These are phyloP conservation scores for Cheilosia grossa DNA, from an alignment of 2,888 invertebrate genomes.

Conservation along the genomic window DNA sequence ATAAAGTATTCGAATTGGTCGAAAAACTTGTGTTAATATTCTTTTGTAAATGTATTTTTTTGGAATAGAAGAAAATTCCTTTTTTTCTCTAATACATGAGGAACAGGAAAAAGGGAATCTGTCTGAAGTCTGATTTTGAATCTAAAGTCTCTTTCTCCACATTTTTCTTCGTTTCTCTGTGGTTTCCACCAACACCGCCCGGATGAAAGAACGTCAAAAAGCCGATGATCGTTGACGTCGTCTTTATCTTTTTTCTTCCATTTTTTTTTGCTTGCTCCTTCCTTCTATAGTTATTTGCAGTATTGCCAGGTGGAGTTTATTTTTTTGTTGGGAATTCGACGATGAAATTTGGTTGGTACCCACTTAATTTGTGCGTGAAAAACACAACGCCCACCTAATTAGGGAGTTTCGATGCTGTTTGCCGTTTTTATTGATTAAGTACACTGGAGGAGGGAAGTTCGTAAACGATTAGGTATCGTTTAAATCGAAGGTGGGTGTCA, in stretches of 20 bases:
- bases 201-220: slow-evolving; percentile 74
- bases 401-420: slow-evolving; percentile 8
- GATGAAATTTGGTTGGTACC: slow-evolving; percentile 11
- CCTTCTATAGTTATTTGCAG: slow-evolving; percentile 38
- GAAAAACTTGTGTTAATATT: neutral
- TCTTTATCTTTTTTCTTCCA: slow-evolving; percentile 32
- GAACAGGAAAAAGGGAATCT: slow-evolving; percentile 26
- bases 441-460: neutral
- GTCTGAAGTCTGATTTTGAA: slow-evolving; percentile 28
- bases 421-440: slow-evolving; percentile 9
- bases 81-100: neutral
- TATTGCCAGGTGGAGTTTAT: slow-evolving; percentile 63
- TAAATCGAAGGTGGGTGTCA: neutral
- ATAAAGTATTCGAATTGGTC: neutral
- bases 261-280: slow-evolving; percentile 28
- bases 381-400: slow-evolving; percentile 37
- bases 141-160: slow-evolving; percentile 30
- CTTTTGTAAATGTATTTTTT: neutral
- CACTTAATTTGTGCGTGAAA: slow-evolving; percentile 1
- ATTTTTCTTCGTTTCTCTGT: slow-evolving; percentile 58
- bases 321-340: neutral
- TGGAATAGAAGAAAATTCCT: neutral
- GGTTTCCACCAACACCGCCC: slow-evolving; percentile 67
- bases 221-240: slow-evolving; percentile 72
- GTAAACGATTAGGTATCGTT: neutral